These are phyloP conservation scores for human DNA, from an alignment of 2,113 vertebrate genomes.

Conservation along the genomic window GRCh38 chr17:81087501-81088000, in stretches of 20 bases:
- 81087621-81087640: accelerated
- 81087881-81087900: too few relatives aligned
- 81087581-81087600: neutral
- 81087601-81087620: too few relatives aligned
- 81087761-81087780: neutral
- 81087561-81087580: too few relatives aligned
- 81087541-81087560: neutral
- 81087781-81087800: accelerated
- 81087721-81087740: accelerated
- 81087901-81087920: too few relatives aligned
- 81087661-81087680: neutral
- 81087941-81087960: neutral
- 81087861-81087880: too few relatives aligned
- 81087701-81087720: neutral
- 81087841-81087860: too few relatives aligned
- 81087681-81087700: neutral
- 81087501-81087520: accelerated
- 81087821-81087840: neutral
- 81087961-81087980: accelerated
- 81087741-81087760: accelerated
- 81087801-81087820: neutral
- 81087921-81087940: too few relatives aligned
- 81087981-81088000: neutral
- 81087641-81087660: neutral
- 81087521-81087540: neutral